Percentiles rank a stretch among this genome's conserved stretches.
Evolutionary conservation across 1,140 invertebrate species (phyloP).

Genomic region (Macrobrachium nipponense): DNA sequence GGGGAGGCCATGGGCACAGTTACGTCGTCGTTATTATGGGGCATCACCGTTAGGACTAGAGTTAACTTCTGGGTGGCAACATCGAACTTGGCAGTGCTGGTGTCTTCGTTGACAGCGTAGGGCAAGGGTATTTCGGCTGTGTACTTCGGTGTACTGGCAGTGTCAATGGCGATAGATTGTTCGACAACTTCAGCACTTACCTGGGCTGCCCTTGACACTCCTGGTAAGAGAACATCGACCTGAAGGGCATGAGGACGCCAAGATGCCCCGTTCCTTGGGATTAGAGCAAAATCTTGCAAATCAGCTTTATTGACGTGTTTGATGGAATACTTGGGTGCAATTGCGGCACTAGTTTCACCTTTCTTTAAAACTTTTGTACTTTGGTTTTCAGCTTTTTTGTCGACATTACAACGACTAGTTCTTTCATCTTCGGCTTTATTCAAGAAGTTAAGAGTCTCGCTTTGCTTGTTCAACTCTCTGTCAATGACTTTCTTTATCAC

Average conservation of each 20-base stretch:
- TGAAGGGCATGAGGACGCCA: slow-evolving; percentile 37
- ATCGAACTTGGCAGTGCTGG: slow-evolving; percentile 33
- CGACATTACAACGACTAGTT: slow-evolving; percentile 31
- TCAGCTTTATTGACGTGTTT: slow-evolving; percentile 45
- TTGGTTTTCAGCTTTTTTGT: not conserved
- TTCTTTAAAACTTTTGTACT: slow-evolving; percentile 14
- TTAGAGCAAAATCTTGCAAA: slow-evolving; percentile 41
- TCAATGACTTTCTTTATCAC: slow-evolving; percentile 42
- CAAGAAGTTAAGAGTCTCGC: not conserved
- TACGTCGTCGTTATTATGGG: slow-evolving; percentile 19
- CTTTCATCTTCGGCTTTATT: slow-evolving; percentile 11
- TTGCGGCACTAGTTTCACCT: not conserved
- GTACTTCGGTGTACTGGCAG: slow-evolving; percentile 14
- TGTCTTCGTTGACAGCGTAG: slow-evolving; percentile 39
- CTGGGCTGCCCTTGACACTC: slow-evolving; percentile 31
- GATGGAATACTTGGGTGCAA: slow-evolving; percentile 22
- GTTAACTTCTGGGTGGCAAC: slow-evolving; percentile 32
- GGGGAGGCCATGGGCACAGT: not conserved
- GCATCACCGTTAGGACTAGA: slow-evolving; percentile 23
- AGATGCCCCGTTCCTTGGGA: slow-evolving; percentile 23
- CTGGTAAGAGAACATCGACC: slow-evolving; percentile 34
- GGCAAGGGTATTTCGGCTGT: slow-evolving; percentile 27
- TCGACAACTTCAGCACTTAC: slow-evolving; percentile 22
- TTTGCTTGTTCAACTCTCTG: slow-evolving; percentile 16
- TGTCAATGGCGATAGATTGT: slow-evolving; percentile 29